Percentiles rank a stretch among this genome's conserved stretches.
Evolutionary conservation across 2,888 invertebrate species (phyloP).

Genomic region (Tromatobia lineatoria): DNA sequence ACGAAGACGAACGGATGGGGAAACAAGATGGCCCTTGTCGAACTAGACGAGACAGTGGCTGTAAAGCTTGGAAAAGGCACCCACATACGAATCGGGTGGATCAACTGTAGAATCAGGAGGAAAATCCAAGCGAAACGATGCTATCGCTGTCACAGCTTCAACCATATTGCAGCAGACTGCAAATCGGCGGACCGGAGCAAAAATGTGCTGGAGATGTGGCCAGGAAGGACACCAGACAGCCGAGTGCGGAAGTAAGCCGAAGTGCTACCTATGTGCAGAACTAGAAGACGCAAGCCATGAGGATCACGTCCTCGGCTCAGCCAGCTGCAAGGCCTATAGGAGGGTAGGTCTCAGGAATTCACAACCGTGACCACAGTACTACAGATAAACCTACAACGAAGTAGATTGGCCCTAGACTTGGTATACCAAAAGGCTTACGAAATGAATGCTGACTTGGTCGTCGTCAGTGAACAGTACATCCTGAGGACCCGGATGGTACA

Average conservation of each 20-base stretch:
- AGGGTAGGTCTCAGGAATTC: no score
- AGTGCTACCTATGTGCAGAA: no score
- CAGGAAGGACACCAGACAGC: no score
- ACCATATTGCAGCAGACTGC: background rate
- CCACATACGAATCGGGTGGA: constrained; percentile 26
- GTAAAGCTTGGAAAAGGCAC: background rate
- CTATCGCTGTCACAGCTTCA: background rate
- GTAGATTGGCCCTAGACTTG: background rate
- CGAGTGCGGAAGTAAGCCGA: no score
- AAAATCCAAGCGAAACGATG: constrained; percentile 2
- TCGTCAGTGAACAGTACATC: constrained; percentile 55
- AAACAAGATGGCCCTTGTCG: background rate
- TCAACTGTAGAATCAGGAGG: constrained; percentile 10
- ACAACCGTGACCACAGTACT: no score
- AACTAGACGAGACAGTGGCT: constrained; percentile 5
- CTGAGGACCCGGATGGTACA: constrained; percentile 10
- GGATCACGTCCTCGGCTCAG: constrained; percentile 36
- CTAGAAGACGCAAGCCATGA: background rate
- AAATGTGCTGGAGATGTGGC: no score
- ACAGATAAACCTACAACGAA: no score
- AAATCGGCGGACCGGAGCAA: no score
- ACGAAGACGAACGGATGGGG: no score
- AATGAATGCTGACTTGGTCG: constrained; percentile 17
- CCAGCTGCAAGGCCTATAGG: no score
- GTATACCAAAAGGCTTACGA: background rate